These are phyloP conservation scores for Tubulanus polymorphus DNA, from an alignment of 2,888 invertebrate genomes.

Conservation along the genomic window DNA sequence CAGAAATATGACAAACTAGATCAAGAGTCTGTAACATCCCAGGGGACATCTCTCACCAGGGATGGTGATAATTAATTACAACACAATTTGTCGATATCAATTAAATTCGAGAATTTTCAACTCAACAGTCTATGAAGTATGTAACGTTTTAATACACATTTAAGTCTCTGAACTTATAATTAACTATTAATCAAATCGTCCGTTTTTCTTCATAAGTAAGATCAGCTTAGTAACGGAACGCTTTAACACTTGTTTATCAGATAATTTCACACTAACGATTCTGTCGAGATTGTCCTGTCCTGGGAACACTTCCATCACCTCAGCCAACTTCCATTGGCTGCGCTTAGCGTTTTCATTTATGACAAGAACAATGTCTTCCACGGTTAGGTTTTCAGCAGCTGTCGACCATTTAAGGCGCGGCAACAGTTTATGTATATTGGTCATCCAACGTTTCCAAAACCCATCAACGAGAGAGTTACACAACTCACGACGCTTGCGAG, in stretches of 20 bases:
- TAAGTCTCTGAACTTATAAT: no score
- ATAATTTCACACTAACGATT: background rate
- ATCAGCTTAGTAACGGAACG: background rate
- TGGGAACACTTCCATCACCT: background rate
- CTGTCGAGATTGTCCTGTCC: background rate
- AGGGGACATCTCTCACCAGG: no score
- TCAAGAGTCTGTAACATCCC: no score
- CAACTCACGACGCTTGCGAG: background rate
- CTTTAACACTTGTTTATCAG: background rate
- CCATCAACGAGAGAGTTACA: background rate
- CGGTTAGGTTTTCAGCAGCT: background rate
- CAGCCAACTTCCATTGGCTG: background rate
- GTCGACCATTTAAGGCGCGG: background rate
- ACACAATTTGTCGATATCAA: no score
- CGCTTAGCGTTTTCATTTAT: background rate
- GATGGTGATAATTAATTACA: no score
- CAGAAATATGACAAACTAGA: no score
- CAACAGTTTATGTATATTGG: background rate
- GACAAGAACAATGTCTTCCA: background rate
- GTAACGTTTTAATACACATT: no score
- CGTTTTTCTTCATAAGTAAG: background rate
- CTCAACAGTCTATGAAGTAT: no score
- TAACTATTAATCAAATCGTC: no score
- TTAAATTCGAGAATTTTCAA: no score
- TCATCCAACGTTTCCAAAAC: background rate